Evolutionary conservation across 1,140 invertebrate genomes (phyloP), one percentile per base, ranked within the genome.

Genomic region (Gryon sp.): DNA sequence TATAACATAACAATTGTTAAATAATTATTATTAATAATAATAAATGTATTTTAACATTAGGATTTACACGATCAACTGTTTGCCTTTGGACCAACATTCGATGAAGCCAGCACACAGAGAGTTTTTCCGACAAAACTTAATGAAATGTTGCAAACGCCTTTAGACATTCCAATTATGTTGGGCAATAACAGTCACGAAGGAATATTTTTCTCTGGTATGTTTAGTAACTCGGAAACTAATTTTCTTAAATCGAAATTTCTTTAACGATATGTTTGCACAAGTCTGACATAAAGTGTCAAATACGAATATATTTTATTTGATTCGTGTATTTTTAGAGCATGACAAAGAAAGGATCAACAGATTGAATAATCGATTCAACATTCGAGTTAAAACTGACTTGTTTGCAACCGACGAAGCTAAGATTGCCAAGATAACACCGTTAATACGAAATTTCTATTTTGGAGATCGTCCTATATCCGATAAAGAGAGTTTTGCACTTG

Each of bases 121-220:
- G 77, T 90, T 24, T 60, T 90, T 9, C 79, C 83, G 0, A 4
- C 60, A 82, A 43, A 24, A 79, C 18, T 82, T 82, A 2, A 24
- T 16, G 53, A 80, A 14, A 16, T 75, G 75, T 38, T 89, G 86
- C 41, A 86, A 1, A 30, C 41, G n/a, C n/a, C 84, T 46, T 86
- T 88, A 22, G 87, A 90, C 34, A 85, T 93, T 2, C 92, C 92
- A 0, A 76, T 92, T 22, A 88, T 93, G 12, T 82, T 89, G 15
- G 92, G 92, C 0, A 90, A 91, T 30, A 91, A 89, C 66, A 86
- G 86, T 11, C 85, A 88, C 5, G 92, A 93, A 87, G 90, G 90
- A 1, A 80, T 90, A 2, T 77, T 89, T 8, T 81, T 90, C 22
- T 73, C 80, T 24, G 75, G 84, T 87, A 78, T 32, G 6, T n/a